These are phyloP conservation scores for Eurystomus glaucurus DNA, from an alignment of 2,797 vertebrate genomes.

Conservation along the genomic window DNA sequence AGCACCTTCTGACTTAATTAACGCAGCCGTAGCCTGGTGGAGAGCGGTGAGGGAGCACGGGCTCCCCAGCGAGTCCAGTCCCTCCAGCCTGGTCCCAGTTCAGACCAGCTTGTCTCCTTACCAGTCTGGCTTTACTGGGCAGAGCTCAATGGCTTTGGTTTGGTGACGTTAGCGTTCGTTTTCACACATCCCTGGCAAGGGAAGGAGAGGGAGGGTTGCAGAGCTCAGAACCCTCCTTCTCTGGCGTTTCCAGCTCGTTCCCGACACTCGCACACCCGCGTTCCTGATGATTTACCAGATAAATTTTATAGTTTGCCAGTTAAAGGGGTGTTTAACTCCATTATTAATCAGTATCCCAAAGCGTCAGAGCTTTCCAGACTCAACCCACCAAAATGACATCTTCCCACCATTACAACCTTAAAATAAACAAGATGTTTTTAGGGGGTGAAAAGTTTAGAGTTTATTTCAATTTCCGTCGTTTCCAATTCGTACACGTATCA, in stretches of 20 bases:
- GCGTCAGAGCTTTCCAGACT: rapidly evolving
- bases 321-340: too few species aligned
- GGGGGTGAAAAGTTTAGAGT: conserved; percentile 74
- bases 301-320: too few species aligned
- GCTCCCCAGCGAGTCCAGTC: background rate
- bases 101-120: background rate
- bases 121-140: background rate
- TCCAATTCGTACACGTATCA: conserved; percentile 56
- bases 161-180: background rate
- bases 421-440: background rate
- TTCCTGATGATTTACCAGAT: rapidly evolving
- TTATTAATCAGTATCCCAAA: rapidly evolving
- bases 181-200: background rate
- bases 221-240: background rate
- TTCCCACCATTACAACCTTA: background rate
- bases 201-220: background rate
- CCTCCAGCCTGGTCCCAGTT: background rate
- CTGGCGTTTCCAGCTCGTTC: background rate
- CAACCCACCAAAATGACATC: background rate
- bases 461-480: conserved; percentile 78
- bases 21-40: background rate
- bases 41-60: background rate
- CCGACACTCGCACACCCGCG: too few species aligned
- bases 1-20: conserved; percentile 73
- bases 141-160: background rate